Percentiles rank a stretch among this genome's conserved stretches.
Evolutionary conservation across 2,797 vertebrate genomes (phyloP).

Genomic region (Muscicapa comitata): DNA sequence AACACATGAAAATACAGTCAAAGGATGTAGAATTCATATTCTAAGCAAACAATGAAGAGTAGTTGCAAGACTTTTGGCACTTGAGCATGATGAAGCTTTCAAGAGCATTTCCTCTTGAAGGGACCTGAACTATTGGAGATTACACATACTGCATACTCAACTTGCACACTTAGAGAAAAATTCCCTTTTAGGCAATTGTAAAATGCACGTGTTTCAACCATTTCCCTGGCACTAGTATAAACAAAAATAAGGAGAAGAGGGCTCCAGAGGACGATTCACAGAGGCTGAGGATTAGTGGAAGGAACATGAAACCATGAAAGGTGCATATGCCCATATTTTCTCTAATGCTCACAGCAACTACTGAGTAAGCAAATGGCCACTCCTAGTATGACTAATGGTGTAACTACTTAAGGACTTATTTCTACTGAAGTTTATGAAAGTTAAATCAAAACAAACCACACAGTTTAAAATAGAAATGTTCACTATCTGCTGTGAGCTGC

Average conservation of each 20-base stretch:
- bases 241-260: background rate
- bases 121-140: background rate
- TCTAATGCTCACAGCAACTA: background rate
- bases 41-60: background rate
- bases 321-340: background rate
- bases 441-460: constrained; percentile 3
- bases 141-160: background rate
- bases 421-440: background rate
- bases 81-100: background rate
- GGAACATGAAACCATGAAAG: background rate
- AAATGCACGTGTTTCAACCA: background rate
- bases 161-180: background rate
- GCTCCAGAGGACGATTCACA: background rate
- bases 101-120: background rate
- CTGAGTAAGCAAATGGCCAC: background rate
- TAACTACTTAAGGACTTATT: background rate
- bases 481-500: background rate
- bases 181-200: background rate
- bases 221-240: background rate
- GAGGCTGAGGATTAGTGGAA: background rate
- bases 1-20: background rate
- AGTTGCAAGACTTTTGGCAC: background rate
- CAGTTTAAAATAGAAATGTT: background rate
- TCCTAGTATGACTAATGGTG: constrained; percentile 8
- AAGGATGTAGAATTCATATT: background rate